phyloP scores from a whole-genome alignment of 1,140 invertebrate genomes.

The Cydia pomonella region DNA sequence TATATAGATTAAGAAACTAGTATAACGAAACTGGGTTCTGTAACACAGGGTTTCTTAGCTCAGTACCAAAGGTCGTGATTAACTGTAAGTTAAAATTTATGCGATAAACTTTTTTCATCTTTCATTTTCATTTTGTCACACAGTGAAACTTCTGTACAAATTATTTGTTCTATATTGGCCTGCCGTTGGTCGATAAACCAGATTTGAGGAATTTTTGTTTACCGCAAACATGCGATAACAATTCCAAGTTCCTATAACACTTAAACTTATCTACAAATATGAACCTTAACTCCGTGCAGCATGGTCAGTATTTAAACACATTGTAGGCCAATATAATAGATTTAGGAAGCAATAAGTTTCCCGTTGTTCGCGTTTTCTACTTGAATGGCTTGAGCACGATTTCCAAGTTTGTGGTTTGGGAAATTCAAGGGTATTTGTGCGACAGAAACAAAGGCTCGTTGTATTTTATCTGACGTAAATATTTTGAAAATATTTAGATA shows the following conservation, averaged over 20 bases:
- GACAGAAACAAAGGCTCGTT: not conserved
- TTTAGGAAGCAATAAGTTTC: not conserved
- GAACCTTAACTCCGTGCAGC: not conserved
- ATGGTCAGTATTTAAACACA: not conserved
- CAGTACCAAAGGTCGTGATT: too few species aligned
- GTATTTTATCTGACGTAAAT: not conserved
- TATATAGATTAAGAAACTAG: too few species aligned
- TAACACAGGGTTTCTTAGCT: too few species aligned
- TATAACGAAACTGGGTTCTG: too few species aligned
- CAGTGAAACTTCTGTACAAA: not conserved
- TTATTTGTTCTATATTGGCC: not conserved
- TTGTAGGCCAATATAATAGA: not conserved
- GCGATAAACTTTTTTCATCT: too few species aligned
- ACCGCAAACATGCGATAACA: not conserved
- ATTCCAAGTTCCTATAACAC: not conserved
- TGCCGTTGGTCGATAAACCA: not conserved
- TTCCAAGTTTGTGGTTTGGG: not conserved
- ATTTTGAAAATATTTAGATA: too few species aligned
- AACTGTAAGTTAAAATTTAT: too few species aligned
- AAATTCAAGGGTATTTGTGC: not conserved
- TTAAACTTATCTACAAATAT: not conserved
- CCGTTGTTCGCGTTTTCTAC: not conserved
- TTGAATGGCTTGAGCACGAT: not conserved
- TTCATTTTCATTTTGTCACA: too few species aligned
- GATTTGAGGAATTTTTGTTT: slow-evolving; percentile 6